Evolutionary conservation across 2,797 vertebrate species (phyloP).

Genomic region (Cichlasoma orientale): DNA sequence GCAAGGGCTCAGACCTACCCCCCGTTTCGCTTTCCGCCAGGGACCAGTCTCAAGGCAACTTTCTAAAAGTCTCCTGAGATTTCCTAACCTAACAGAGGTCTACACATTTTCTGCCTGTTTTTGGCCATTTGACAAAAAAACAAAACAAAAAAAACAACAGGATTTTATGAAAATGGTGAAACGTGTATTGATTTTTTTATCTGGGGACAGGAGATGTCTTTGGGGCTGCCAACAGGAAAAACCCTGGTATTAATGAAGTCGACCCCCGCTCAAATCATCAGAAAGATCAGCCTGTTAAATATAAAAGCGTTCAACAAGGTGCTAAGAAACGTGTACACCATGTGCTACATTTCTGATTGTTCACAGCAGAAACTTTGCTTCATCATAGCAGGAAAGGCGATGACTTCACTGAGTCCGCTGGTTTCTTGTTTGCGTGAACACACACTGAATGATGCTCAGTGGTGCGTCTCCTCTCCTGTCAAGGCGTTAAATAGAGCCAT

Average conservation of each 20-base stretch:
- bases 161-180: not conserved
- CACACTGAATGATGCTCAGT: not conserved
- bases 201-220: too few relatives aligned
- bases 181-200: too few relatives aligned
- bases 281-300: not conserved
- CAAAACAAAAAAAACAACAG: not conserved
- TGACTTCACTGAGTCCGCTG: not conserved
- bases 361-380: not conserved
- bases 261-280: not conserved
- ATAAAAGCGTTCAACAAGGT: not conserved
- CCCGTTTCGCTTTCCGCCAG: not conserved
- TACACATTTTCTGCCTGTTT: not conserved
- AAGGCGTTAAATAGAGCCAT: conserved; percentile 32
- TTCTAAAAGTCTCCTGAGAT: not conserved
- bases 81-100: not conserved
- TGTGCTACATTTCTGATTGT: not conserved
- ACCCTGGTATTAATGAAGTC: not conserved
- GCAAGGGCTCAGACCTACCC: not conserved
- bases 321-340: accelerated
- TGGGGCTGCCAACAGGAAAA: too few relatives aligned
- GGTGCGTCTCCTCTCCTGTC: not conserved
- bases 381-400: not conserved
- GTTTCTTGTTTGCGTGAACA: not conserved
- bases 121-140: not conserved
- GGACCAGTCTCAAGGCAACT: not conserved